These are phyloP conservation scores for Rhinichthys klamathensis DNA, from an alignment of 2,113 vertebrate species.

Conservation along the genomic window DNA sequence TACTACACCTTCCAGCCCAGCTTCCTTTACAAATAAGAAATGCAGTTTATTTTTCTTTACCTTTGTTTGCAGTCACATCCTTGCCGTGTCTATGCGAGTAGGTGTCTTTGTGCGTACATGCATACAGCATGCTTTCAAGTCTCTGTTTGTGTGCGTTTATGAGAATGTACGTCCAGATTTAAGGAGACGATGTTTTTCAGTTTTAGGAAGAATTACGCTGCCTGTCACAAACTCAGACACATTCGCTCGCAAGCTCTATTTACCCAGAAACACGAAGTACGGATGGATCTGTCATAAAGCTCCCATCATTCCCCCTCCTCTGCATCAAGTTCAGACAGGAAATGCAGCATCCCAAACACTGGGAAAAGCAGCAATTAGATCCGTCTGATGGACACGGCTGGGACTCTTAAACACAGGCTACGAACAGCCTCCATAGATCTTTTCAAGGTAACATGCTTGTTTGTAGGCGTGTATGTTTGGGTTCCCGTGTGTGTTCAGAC, in stretches of 20 bases:
- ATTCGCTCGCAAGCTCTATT: conserved; percentile 31
- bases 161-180: conserved; percentile 41
- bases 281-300: conserved; percentile 42
- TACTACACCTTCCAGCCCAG: conserved; percentile 2
- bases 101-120: background rate
- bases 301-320: conserved; percentile 39
- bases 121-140: background rate
- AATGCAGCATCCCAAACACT: conserved; percentile 37
- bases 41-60: conserved; percentile 34
- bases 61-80: conserved; percentile 11
- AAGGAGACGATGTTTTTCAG: conserved; percentile 40
- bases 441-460: conserved; percentile 40
- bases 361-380: conserved; percentile 50
- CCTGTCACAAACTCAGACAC: conserved; percentile 55
- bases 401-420: conserved; percentile 39
- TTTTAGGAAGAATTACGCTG: conserved; percentile 53
- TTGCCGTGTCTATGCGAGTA: background rate
- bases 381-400: conserved; percentile 39
- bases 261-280: background rate
- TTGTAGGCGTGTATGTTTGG: background rate
- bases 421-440: conserved; percentile 32
- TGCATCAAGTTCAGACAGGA: conserved; percentile 38
- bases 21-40: conserved; percentile 21
- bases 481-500: background rate
- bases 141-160: conserved; percentile 4